These are phyloP conservation scores for Erinaceus europaeus DNA, from an alignment of 2,113 vertebrate genomes.

Conservation along the genomic window DNA sequence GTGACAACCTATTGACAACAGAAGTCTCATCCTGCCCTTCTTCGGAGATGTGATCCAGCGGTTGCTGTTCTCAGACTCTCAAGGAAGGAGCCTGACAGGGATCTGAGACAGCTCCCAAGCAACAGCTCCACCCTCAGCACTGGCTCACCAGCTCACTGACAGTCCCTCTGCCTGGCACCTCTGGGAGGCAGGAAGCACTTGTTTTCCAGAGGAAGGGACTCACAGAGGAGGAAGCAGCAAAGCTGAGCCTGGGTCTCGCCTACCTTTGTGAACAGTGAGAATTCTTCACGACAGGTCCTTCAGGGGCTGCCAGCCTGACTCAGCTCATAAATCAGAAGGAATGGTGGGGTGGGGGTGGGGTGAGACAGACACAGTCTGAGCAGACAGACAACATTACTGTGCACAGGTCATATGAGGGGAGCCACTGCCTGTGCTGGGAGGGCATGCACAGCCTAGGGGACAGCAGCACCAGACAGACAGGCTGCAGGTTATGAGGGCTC, in stretches of 20 bases:
- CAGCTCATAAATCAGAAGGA: constrained; percentile 59
- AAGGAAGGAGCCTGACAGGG: not conserved
- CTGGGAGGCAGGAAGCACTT: not conserved
- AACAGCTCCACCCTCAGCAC: not conserved
- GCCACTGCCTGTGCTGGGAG: constrained; percentile 51
- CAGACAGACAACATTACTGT: constrained; percentile 66
- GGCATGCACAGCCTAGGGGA: constrained; percentile 54
- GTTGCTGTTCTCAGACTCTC: not conserved
- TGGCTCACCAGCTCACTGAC: not conserved
- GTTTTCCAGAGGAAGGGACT: not conserved
- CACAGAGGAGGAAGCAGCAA: not conserved
- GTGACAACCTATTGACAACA: too few relatives aligned
- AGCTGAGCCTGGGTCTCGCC: not conserved
- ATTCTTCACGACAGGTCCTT: constrained; percentile 30
- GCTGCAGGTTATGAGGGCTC: constrained; percentile 11
- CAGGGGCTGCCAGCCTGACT: constrained; percentile 31
- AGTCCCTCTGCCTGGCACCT: not conserved
- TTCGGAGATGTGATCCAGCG: not conserved
- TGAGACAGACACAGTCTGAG: constrained; percentile 41
- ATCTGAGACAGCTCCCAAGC: not conserved
- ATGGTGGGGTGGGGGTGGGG: constrained; percentile 16
- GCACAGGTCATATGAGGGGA: constrained; percentile 60
- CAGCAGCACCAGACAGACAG: constrained; percentile 32
- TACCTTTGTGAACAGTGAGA: constrained; percentile 45
- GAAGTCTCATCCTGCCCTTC: not conserved